These are phyloP conservation scores for Ametastegia equiseti DNA, from an alignment of 2,888 invertebrate genomes.

Conservation along the genomic window DNA sequence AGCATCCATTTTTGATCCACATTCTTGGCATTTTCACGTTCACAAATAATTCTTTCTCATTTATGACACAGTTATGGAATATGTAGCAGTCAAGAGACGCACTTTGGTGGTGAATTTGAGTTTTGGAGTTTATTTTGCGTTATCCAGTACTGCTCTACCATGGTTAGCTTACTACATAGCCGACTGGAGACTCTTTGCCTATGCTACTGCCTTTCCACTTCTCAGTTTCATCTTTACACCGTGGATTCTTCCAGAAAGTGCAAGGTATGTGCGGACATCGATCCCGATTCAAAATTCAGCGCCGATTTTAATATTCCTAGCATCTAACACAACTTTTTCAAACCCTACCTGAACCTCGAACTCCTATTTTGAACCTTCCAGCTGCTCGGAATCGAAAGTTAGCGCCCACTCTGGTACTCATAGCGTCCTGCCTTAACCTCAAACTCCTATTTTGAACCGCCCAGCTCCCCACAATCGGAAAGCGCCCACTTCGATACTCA, in stretches of 20 bases:
- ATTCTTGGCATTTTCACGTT: not conserved
- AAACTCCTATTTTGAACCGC: too few relatives aligned
- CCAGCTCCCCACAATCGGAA: too few relatives aligned
- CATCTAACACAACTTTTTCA: too few relatives aligned
- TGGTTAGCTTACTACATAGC: slow-evolving; percentile 77
- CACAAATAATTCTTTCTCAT: not conserved
- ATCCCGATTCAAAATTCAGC: too few relatives aligned
- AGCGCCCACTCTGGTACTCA: too few relatives aligned
- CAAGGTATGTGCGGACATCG: slow-evolving; percentile 72
- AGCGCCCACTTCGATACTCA: too few relatives aligned
- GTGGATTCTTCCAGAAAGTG: slow-evolving; percentile 77
- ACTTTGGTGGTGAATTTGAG: slow-evolving; percentile 78
- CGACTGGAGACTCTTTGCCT: slow-evolving; percentile 76
- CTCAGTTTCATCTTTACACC: slow-evolving; percentile 73
- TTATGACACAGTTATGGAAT: slow-evolving; percentile 75
- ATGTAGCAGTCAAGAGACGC: slow-evolving; percentile 77
- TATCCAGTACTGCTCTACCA: slow-evolving; percentile 77
- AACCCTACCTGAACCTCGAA: too few relatives aligned
- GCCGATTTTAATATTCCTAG: too few relatives aligned
- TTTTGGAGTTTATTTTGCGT: slow-evolving; percentile 77
- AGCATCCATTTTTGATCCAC: not conserved
- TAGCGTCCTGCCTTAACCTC: too few relatives aligned
- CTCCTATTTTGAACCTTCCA: too few relatives aligned
- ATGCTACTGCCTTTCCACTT: slow-evolving; percentile 76
- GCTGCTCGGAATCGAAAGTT: too few relatives aligned